These are phyloP conservation scores for Petroica traversi DNA, from an alignment of 2,113 vertebrate species.

Conservation along the genomic window DNA sequence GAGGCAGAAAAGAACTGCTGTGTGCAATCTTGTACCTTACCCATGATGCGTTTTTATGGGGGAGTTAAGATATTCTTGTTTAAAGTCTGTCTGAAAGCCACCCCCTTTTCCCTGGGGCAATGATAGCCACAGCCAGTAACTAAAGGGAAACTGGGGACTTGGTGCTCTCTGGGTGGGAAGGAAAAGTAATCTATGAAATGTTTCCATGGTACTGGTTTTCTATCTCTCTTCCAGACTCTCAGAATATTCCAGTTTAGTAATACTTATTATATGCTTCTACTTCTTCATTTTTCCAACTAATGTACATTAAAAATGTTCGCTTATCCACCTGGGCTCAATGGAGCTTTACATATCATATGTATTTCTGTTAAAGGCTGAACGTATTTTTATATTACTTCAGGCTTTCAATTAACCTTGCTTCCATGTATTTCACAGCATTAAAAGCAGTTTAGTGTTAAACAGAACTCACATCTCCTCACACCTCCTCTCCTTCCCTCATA, in stretches of 20 bases:
- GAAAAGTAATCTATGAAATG: background rate
- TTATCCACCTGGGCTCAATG: background rate
- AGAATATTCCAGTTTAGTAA: background rate
- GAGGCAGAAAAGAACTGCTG: background rate
- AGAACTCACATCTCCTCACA: background rate
- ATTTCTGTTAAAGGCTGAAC: slow-evolving; percentile 30
- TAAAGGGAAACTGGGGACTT: background rate
- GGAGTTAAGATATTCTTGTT: background rate
- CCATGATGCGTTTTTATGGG: background rate
- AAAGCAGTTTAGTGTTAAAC: slow-evolving; percentile 47
- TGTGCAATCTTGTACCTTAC: background rate
- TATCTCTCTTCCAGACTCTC: background rate
- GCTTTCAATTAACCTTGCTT: slow-evolving; percentile 62
- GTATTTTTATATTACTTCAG: slow-evolving; percentile 46
- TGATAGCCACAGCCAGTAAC: background rate
- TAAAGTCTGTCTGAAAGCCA: background rate
- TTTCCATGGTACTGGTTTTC: background rate
- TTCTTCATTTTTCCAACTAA: background rate
- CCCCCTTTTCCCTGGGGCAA: background rate
- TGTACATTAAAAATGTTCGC: background rate
- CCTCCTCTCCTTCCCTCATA: background rate
- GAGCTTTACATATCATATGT: background rate
- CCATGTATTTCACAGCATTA: slow-evolving; percentile 10
- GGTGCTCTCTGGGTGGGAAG: background rate
- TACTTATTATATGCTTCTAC: background rate